These are phyloP conservation scores for Tetragnatha versicolor DNA, from an alignment of 1,140 invertebrate genomes.

Conservation along the genomic window DNA sequence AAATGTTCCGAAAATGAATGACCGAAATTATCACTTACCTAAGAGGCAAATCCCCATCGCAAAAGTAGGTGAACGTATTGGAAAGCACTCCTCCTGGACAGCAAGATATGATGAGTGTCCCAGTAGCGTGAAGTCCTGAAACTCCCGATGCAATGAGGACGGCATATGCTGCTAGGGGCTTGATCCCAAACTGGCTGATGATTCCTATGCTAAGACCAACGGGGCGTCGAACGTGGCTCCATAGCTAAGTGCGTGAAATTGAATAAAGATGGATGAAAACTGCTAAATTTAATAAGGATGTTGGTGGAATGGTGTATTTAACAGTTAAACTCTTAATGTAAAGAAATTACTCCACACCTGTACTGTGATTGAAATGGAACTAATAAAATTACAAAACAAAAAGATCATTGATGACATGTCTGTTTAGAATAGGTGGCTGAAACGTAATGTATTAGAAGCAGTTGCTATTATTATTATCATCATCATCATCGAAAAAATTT, in stretches of 20 bases:
- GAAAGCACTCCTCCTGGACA: constrained; percentile 64
- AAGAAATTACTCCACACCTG: too few species aligned
- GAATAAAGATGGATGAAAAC: constrained; percentile 17
- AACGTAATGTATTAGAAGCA: too few species aligned
- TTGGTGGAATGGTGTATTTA: neutral
- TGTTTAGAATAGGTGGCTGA: too few species aligned
- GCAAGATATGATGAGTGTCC: constrained; percentile 63
- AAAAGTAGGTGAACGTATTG: constrained; percentile 64
- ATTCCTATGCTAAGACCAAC: constrained; percentile 64
- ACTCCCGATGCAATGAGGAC: constrained; percentile 56
- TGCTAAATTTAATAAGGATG: neutral
- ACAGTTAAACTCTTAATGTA: too few species aligned
- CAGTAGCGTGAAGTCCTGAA: constrained; percentile 52
- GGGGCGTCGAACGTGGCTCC: constrained; percentile 60
- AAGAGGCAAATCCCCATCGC: constrained; percentile 64
- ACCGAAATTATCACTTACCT: constrained; percentile 59
- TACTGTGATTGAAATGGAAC: too few species aligned
- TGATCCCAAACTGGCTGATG: constrained; percentile 64
- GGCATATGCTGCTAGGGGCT: constrained; percentile 63
- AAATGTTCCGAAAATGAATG: neutral
- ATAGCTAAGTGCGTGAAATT: constrained; percentile 57
- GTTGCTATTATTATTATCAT: too few species aligned
- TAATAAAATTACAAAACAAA: too few species aligned
- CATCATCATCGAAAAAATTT: too few species aligned
- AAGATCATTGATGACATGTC: too few species aligned